phyloP scores from a whole-genome alignment of 1,140 invertebrate genomes.

The Colletes latitarsis region DNA sequence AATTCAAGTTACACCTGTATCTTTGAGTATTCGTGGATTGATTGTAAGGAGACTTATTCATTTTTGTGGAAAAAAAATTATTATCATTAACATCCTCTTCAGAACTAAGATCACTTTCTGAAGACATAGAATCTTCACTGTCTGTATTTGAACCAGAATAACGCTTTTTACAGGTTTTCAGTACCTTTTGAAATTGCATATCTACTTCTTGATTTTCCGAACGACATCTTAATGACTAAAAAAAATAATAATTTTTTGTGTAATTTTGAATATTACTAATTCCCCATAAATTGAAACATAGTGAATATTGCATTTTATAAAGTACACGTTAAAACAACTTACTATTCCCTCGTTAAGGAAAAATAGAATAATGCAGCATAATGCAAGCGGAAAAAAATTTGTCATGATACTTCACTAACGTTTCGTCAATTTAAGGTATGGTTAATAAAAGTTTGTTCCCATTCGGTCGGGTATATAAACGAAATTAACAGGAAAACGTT shows the following conservation, averaged over 20 bases:
- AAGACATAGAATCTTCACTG: conserved; percentile 54
- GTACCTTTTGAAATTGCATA: conserved; percentile 70
- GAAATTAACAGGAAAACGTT: conserved; percentile 35
- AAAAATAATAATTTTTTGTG: conserved; percentile 7
- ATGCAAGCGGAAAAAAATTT: background rate
- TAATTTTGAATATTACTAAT: background rate
- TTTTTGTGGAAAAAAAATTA: conserved; percentile 60
- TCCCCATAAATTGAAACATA: background rate
- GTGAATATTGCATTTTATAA: no score
- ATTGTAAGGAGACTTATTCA: conserved; percentile 31
- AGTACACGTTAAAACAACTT: conserved; percentile 25
- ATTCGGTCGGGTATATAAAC: conserved; percentile 17
- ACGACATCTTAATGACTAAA: conserved; percentile 74
- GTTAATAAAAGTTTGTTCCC: background rate
- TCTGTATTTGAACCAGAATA: conserved; percentile 38
- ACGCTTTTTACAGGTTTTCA: conserved; percentile 71
- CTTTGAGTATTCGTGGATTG: conserved; percentile 32
- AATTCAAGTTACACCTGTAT: conserved; percentile 23
- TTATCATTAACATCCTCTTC: conserved; percentile 70
- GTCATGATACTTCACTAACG: background rate
- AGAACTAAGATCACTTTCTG: conserved; percentile 62
- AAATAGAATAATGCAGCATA: conserved; percentile 39
- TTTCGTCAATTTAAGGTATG: background rate
- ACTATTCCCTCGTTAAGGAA: conserved; percentile 38
- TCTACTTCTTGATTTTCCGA: conserved; percentile 70